Percentiles rank a stretch among this genome's conserved stretches.
These are phyloP conservation scores for Crossocerus cetratus DNA, from an alignment of 2,888 invertebrate genomes.

Conservation along the genomic window DNA sequence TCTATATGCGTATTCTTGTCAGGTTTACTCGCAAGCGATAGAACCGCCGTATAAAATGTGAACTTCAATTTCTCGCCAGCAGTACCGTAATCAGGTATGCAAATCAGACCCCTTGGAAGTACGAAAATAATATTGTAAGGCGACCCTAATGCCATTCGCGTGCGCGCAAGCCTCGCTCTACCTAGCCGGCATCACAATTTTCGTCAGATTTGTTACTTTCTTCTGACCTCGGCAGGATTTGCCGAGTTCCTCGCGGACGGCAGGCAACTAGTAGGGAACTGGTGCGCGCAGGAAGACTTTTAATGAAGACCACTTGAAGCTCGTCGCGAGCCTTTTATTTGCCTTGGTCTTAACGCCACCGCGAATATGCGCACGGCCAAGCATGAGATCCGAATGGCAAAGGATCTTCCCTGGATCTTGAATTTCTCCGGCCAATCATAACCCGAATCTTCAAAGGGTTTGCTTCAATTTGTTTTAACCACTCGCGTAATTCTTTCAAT, in stretches of 20 bases:
- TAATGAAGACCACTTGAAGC: no score
- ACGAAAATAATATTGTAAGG: conserved; percentile 34
- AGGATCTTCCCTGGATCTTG: no score
- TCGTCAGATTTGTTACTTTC: conserved; percentile 29
- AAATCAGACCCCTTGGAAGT: conserved; percentile 34
- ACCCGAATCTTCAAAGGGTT: no score
- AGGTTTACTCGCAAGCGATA: no score
- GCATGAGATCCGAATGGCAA: no score
- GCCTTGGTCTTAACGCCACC: no score
- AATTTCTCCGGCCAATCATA: no score
- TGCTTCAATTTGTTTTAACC: no score
- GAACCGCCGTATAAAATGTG: background rate
- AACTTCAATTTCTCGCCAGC: background rate
- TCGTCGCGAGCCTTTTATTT: no score
- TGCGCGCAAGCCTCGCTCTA: conserved; percentile 76
- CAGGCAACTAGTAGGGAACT: conserved; percentile 26
- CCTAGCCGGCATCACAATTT: conserved; percentile 24
- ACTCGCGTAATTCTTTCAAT: no score
- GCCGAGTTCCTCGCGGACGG: conserved; percentile 10
- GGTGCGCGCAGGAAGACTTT: background rate
- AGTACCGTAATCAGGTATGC: conserved; percentile 32
- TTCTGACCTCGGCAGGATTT: conserved; percentile 34
- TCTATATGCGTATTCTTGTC: no score
- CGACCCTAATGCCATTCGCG: conserved; percentile 74
- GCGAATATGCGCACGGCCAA: no score